Base-by-base conservation (phyloP, 2,888 invertebrate genomes). In the Odontomyia ornata region DNA sequence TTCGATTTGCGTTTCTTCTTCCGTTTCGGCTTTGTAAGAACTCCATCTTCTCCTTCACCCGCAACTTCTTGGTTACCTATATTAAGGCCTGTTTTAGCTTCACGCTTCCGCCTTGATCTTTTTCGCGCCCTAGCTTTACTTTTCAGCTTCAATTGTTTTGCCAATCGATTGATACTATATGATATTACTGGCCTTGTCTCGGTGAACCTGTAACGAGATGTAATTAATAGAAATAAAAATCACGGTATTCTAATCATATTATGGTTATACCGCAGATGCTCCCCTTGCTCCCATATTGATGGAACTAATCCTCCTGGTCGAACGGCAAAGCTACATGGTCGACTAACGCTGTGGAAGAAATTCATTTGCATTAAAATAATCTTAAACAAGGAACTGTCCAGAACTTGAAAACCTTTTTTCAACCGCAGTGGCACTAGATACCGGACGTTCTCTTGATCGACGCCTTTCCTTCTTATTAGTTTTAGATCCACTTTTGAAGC, bases 1-100 rank as follows among this genome's bases (percentile, higher is more conserved):
- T 80, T 81, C n/a, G 79, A 80, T 30, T 80, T 81, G 13, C 80
- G 81, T 23, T 80, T 81, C 23, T 80, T 80, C 27, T 77, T 79
- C 1, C n/a, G 30, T 25, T 64, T 27, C 60, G 1, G n/a, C 13
- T 28, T 25, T 36, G 36, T 3, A 3, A 36, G 9, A 5, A 13
- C 28, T 28, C 1, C n/a, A 5, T 0, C 25, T 13, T 28, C n/a
- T 1, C 25, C 64, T 64, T n/a, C n/a, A n/a, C n/a, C n/a, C n/a
- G n/a, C n/a, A n/a, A n/a, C n/a, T n/a, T 64, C 25, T n/a, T 64
- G 23, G 18, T 15, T 36, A 9, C 36, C 9, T 3, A 9, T 9
- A 9, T 36, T 36, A 9, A 9, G 36, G 9, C 36, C 9, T 5
- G 9, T 36, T 3, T 36, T 36, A 3, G 9, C 3, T 36, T 36